These are phyloP conservation scores for Scaptodrosophila latifasciaeformis DNA, from an alignment of 2,888 invertebrate genomes.

Conservation along the genomic window DNA sequence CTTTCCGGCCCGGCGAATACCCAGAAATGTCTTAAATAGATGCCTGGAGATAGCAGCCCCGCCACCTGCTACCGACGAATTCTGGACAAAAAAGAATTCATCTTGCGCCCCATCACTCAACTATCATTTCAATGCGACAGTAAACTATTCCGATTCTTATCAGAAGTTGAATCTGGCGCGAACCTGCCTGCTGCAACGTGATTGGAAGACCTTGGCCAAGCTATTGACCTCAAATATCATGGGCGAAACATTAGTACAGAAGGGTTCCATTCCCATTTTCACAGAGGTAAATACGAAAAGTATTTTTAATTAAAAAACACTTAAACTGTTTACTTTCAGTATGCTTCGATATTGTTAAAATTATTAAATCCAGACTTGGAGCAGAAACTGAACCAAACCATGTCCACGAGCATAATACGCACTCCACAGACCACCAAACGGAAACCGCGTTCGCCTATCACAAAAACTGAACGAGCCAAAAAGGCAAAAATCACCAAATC, in stretches of 20 bases:
- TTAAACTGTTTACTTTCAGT: conserved; percentile 27
- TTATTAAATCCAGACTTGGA: conserved; percentile 29
- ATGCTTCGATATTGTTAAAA: conserved; percentile 32
- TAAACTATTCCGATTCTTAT: conserved; percentile 26
- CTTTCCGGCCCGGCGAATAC: conserved; percentile 32
- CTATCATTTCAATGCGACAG: too few relatives aligned
- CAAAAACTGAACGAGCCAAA: too few relatives aligned
- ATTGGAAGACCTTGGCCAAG: conserved; percentile 48
- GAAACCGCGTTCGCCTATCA: too few relatives aligned
- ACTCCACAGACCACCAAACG: too few relatives aligned
- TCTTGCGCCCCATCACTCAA: conserved; percentile 42
- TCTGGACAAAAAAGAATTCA: conserved; percentile 47
- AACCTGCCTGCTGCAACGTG: conserved; percentile 44
- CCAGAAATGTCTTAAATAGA: conserved; percentile 35
- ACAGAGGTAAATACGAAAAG: conserved; percentile 41
- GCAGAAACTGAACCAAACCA: conserved; percentile 23
- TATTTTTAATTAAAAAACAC: too few relatives aligned
- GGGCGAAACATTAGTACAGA: conserved; percentile 11
- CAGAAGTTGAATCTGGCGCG: conserved; percentile 43
- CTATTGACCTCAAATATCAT: conserved; percentile 36
- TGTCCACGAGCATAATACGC: too few relatives aligned
- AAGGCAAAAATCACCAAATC: too few relatives aligned
- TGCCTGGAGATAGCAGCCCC: conserved; percentile 39
- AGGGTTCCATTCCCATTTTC: conserved; percentile 38
- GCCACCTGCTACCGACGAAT: conserved; percentile 34